A percentile compares a stretch with the other conserved stretches of the same genome.
These are phyloP conservation scores for Paguma larvata DNA, from an alignment of 2,797 vertebrate species.

Conservation along the genomic window DNA sequence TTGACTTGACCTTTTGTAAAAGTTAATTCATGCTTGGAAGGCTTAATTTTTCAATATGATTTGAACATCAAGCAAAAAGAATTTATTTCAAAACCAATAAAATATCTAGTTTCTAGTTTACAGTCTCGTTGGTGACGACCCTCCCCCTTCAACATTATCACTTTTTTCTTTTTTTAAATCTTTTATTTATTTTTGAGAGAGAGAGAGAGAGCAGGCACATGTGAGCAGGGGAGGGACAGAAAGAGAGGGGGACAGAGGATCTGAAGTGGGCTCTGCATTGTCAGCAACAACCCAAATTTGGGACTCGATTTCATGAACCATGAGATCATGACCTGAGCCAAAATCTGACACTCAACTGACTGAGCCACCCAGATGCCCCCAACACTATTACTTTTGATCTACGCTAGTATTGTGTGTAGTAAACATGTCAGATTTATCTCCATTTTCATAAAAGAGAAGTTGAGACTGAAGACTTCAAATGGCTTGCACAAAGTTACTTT, in stretches of 20 bases:
- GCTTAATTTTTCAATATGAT: slow-evolving; percentile 45
- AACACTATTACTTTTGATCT: neutral
- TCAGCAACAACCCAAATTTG: too few relatives aligned
- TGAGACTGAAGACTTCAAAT: neutral
- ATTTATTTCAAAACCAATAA: slow-evolving; percentile 34
- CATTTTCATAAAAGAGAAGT: neutral
- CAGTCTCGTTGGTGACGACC: neutral
- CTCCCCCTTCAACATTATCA: neutral
- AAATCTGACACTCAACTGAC: too few relatives aligned
- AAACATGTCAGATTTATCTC: neutral
- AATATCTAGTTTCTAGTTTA: slow-evolving; percentile 19
- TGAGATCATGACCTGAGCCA: too few relatives aligned
- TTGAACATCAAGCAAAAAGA: slow-evolving; percentile 15
- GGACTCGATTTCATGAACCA: too few relatives aligned
- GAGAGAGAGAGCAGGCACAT: too few relatives aligned
- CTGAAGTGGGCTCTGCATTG: too few relatives aligned
- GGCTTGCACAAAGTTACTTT: neutral
- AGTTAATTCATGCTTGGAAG: neutral
- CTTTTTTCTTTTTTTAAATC: neutral
- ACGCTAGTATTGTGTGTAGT: neutral
- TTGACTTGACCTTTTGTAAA: slow-evolving; percentile 10
- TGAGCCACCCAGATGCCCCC: neutral
- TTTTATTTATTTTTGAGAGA: too few relatives aligned
- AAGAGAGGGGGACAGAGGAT: too few relatives aligned
- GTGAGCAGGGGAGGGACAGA: too few relatives aligned